A percentile compares a stretch with the other conserved stretches of the same genome.
Evolutionary conservation across 2,888 invertebrate species (phyloP).

Genomic region (Watsonalla cultraria): DNA sequence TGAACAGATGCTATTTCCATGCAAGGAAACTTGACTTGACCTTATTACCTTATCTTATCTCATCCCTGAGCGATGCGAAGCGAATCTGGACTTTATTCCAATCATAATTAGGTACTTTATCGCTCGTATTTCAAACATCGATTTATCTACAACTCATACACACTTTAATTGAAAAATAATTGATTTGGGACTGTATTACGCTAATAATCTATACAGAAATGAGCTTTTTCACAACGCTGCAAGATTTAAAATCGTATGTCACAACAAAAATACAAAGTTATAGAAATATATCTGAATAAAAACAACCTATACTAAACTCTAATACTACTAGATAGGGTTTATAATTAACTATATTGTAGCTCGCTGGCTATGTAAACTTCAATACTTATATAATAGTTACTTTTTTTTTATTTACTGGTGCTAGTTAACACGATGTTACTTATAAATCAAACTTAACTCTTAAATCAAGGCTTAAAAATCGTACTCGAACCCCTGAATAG

Average conservation of each 20-base stretch:
- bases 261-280: not conserved
- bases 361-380: too few species aligned
- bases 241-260: slow-evolving; percentile 6
- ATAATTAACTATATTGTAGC: not conserved
- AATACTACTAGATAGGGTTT: not conserved
- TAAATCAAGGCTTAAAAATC: too few species aligned
- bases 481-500: too few species aligned
- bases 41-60: not conserved
- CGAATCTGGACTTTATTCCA: slow-evolving; percentile 7
- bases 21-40: not conserved
- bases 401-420: too few species aligned
- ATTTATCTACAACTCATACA: slow-evolving; percentile 16
- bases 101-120: slow-evolving; percentile 10
- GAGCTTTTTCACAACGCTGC: slow-evolving; percentile 14
- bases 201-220: slow-evolving; percentile 17
- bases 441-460: too few species aligned
- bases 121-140: slow-evolving; percentile 10
- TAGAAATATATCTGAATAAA: not conserved
- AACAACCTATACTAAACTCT: not conserved
- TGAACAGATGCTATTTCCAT: too few species aligned
- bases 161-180: slow-evolving; percentile 53
- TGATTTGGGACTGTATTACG: slow-evolving; percentile 42
- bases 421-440: too few species aligned
- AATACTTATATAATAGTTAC: too few species aligned
- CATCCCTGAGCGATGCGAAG: slow-evolving; percentile 4